Evolutionary conservation across 2,888 invertebrate genomes (phyloP), one percentile per base, ranked within the genome.

Genomic region (Ecliptopera silaceata): DNA sequence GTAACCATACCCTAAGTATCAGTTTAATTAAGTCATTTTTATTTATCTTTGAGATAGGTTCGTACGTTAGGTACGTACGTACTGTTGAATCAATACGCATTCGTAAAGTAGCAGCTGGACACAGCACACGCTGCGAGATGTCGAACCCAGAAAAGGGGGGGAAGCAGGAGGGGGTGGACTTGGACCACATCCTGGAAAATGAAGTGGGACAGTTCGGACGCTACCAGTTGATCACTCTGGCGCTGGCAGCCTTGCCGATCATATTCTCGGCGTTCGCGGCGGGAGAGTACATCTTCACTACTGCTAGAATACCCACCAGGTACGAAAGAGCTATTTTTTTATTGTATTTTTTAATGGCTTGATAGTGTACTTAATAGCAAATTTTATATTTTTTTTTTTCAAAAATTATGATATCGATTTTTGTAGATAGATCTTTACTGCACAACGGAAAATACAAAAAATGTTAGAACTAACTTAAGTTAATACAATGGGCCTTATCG

Each of bases 241-340:
- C 82, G 1, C 74, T 89, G 26, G 86, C 88, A 0, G 76, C 88
- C 0, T 58, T 90, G 8, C 89, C 89, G 0, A 80, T 88, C 8
- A 87, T 90, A 18, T 89, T 90, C 71, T 84, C 87, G 0, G 90
- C 88, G 1, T 88, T 88, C 49, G 88, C 88, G 0, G 72, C 88
- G 0, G 88, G 88, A 13, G 90, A 90, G 66, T 90, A 88, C 48
- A 86, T 90, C 57, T 90, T 90, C 56, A 89, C 90, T 0, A 86
- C 86, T 0, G 87, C 86, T 5, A 85, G 89, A 56, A 86, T 89
- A 63, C 82, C 80, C 1, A 76, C 82, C 45, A 88, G 90, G 89
- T 89, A 44, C 44, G 31, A 1, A n/a, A n/a, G n/a, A n/a, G n/a
- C n/a, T n/a, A n/a, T n/a, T n/a, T n/a, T n/a, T n/a, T n/a, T n/a